A percentile compares a stretch with the other conserved stretches of the same genome.
phyloP scores from a whole-genome alignment of 2,888 invertebrate genomes.

The Pachycephus smyrnensis region DNA sequence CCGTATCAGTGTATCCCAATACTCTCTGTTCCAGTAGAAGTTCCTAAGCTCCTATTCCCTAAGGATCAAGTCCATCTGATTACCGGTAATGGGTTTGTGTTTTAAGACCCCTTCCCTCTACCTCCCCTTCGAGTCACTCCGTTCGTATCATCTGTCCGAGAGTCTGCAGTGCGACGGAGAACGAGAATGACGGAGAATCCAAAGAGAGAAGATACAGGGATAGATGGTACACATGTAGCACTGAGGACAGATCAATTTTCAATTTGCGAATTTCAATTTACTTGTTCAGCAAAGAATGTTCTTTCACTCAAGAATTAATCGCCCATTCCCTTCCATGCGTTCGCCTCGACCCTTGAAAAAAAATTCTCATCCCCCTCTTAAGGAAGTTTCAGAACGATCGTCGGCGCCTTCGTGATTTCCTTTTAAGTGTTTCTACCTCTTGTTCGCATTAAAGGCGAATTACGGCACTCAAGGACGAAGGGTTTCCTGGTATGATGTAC shows the following conservation, averaged over 20 bases:
- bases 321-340: background rate
- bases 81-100: slow-evolving; percentile 52
- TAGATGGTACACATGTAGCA: background rate
- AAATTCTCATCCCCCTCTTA: background rate
- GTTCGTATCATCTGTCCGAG: background rate
- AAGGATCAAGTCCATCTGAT: slow-evolving; percentile 52
- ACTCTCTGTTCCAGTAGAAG: slow-evolving; percentile 1
- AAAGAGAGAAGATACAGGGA: background rate
- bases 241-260: background rate
- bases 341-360: background rate
- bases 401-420: background rate
- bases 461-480: background rate
- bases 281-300: background rate
- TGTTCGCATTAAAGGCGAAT: background rate
- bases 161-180: background rate
- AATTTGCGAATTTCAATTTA: background rate
- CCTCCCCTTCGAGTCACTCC: background rate
- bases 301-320: background rate
- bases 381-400: background rate
- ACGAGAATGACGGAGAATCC: background rate
- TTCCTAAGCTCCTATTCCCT: slow-evolving; percentile 35
- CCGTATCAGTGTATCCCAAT: slow-evolving; percentile 35
- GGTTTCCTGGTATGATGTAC: background rate
- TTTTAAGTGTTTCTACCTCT: background rate
- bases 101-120: slow-evolving; percentile 37